Conservation (phyloP, 2,888 invertebrate genomes). For the Lutraria lutraria region DNA sequence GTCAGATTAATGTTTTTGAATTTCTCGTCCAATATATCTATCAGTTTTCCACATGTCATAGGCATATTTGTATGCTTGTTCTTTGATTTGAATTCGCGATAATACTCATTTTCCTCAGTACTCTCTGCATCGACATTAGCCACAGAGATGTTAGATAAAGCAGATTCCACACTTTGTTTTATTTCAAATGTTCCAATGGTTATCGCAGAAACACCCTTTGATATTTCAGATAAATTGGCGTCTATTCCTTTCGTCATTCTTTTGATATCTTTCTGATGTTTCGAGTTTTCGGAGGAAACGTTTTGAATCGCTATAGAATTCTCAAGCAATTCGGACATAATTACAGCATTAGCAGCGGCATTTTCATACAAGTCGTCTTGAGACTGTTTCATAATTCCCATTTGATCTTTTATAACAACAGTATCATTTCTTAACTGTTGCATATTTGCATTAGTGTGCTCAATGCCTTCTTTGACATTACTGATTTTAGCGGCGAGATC, state of each 20-base stretch:
- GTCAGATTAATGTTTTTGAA: constrained; percentile 53
- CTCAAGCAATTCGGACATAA: constrained; percentile 45
- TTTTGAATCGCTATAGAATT: constrained; percentile 19
- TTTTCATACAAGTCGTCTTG: constrained; percentile 46
- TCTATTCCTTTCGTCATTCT: constrained; percentile 2
- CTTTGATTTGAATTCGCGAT: constrained; percentile 41
- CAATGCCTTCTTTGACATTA: constrained; percentile 54
- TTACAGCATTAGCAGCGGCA: constrained; percentile 44
- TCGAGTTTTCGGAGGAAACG: not conserved
- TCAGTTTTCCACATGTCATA: constrained; percentile 58
- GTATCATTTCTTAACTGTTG: constrained; percentile 60
- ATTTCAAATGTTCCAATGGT: constrained; percentile 50
- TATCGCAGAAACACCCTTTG: constrained; percentile 45
- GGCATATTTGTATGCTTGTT: constrained; percentile 27
- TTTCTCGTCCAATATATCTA: constrained; percentile 62
- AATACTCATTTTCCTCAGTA: constrained; percentile 26
- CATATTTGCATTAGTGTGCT: constrained; percentile 39
- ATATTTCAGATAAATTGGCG: constrained; percentile 23
- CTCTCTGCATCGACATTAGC: constrained; percentile 28
- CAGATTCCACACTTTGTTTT: constrained; percentile 35
- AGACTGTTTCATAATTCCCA: constrained; percentile 31
- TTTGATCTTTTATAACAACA: constrained; percentile 28
- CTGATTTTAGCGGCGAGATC: constrained; percentile 53
- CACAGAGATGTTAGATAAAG: constrained; percentile 42
- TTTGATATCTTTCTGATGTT: not conserved